Base-by-base conservation (phyloP, 2,888 invertebrate genomes). In the Anorthoa munda region DNA sequence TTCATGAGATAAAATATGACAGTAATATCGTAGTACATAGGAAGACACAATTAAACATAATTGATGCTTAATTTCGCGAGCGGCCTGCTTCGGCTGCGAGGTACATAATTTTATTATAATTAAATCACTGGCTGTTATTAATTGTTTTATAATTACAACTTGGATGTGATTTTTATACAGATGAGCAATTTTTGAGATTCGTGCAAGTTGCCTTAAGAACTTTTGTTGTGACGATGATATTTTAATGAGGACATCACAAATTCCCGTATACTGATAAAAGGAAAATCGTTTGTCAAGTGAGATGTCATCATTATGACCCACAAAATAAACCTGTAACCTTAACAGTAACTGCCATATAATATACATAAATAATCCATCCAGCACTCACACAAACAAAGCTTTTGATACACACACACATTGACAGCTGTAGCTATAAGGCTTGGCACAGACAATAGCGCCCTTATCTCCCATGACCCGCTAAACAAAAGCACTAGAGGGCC, bases 401-500 rank as follows among this genome's bases (percentile, higher is more conserved):
- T 23, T 66, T 39, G 50, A 61, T 46, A 68, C 80, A 71, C 67
- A 71, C 80, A 71, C 67, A 71, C 83, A 70, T 73, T 79, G 80
- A 60, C 83, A 74, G 74, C 66, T 53, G 66, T 82, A 79, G 75
- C 39, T 81, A 70, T 77, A 81, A 83, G 72, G 72, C 72, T 31
- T 11, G 50, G 83, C 53, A 11, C 69, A 84, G 74, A 84, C 84
- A 84, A 82, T 77, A 64, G 82, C 75, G 64, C 72, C 76, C 77
- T 79, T 80, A 82, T 85, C 84, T 77, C 72, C 63, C 69, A 51
- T 75, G 77, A 77, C 75, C 85, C 75, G 85, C 71, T 75, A 82
- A 84, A 85, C 84, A 85, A 85, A 85, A 77, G 81, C 75, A 69
- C 51, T 64, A 56, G 79, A 74, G 81, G 75, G 82, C 68, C 66